Base-by-base conservation (phyloP, 1,140 invertebrate genomes). In the Asbolus verrucosus region DNA sequence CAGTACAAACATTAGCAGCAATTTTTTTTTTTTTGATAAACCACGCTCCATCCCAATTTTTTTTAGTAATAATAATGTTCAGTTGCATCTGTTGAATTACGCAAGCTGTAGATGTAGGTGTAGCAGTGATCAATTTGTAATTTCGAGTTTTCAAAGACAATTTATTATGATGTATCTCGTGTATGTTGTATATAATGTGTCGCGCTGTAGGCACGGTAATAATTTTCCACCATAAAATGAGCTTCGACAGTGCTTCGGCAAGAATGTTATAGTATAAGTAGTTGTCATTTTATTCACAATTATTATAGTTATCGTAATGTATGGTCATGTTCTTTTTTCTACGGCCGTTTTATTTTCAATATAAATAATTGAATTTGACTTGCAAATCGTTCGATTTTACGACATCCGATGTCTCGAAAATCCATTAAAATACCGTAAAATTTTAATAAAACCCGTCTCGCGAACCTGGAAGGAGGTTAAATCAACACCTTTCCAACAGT, bases 351-450 rank as follows among this genome's bases (percentile, higher is more conserved):
- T 36, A 50, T 50, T 50, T 19, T 50, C 16, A 24, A 50, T 19
- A 50, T 50, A 11, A 50, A 50, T 50, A 24, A 24, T 50, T 24
- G 43, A 50, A 50, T 54, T 54, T 54, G 46, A 54, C 21, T 54
- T 54, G 46, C 46, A 54, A 54, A 54, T 54, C 21, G 21, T 9
- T 11, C 9, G 46, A 54, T 24, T 54, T 54, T 54, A 54, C 46
- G 46, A 54, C 46, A 54, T 54, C 46, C 18, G 19, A 24, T 14
- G 46, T 54, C 46, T 54, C 21, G 19, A 54, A 54, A 54, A 54
- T 54, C 46, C 46, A 54, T 54, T 54, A 54, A 54, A 54, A 54
- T 54, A 54, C 46, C 46, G 46, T 54, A 54, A 54, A 54, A 54
- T 54, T 54, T 54, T 54, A 54, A 54, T 54, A 54, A 54, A 54